A percentile compares a stretch with the other conserved stretches of the same genome.
Conservation (phyloP, 2,113 vertebrate species). For the Rhinoderma darwinii region DNA sequence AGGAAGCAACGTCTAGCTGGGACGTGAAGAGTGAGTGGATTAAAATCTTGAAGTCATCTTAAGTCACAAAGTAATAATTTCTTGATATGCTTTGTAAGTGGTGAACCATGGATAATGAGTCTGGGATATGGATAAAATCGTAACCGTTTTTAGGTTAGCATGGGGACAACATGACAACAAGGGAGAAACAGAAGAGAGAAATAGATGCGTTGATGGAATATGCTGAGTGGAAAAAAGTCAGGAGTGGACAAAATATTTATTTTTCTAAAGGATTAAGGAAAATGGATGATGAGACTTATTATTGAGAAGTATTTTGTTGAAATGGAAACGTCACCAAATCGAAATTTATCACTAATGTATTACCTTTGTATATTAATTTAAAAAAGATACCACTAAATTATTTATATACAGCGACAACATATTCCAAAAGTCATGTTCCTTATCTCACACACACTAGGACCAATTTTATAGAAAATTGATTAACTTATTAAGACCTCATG, state of each 20-base stretch:
- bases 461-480: too few species aligned
- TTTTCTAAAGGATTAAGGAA: not conserved
- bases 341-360: not conserved
- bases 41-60: slow-evolving; percentile 47
- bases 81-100: slow-evolving; percentile 42
- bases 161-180: not conserved
- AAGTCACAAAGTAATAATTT: slow-evolving; percentile 44
- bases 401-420: too few species aligned
- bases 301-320: too few species aligned
- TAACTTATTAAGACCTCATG: too few species aligned
- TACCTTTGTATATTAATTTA: not conserved
- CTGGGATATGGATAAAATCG: slow-evolving; percentile 13
- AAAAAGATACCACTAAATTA: not conserved
- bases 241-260: not conserved
- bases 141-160: not conserved
- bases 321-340: not conserved
- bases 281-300: not conserved
- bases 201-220: not conserved
- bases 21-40: slow-evolving; percentile 43
- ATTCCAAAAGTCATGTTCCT: too few species aligned
- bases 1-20: not conserved
- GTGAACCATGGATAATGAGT: slow-evolving; percentile 42
- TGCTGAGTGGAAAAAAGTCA: not conserved
- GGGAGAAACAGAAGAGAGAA: not conserved
- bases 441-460: too few species aligned